Conservation (phyloP, 2,113 vertebrate species). For the Megatriorchis doriae region DNA sequence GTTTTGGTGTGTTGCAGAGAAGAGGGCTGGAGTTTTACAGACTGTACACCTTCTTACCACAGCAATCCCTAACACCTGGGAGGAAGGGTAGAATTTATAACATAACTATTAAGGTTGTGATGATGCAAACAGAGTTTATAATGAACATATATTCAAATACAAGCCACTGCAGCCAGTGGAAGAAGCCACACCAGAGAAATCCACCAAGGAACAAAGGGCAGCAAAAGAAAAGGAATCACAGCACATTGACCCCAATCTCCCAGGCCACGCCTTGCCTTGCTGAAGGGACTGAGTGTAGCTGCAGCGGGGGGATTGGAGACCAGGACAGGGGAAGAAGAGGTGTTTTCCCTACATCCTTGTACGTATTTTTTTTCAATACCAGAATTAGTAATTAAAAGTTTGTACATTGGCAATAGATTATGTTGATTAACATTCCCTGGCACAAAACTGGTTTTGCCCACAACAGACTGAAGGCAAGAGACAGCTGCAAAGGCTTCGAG, state of each 20-base stretch:
- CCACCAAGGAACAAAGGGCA: background rate
- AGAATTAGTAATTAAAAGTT: background rate
- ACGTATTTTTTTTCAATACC: background rate
- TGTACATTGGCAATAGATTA: background rate
- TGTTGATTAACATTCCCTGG: background rate
- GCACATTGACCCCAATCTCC: background rate
- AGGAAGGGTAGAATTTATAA: background rate
- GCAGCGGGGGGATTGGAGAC: accelerated
- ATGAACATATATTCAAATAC: background rate
- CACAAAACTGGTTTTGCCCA: background rate
- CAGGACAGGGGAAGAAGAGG: background rate
- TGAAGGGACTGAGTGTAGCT: background rate
- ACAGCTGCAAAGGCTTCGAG: background rate
- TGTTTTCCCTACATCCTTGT: background rate
- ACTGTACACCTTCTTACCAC: background rate
- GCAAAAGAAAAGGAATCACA: background rate
- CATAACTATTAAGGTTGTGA: background rate
- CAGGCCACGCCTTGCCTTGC: background rate
- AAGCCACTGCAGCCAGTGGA: background rate
- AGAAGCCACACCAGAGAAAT: background rate
- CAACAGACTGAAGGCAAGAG: background rate
- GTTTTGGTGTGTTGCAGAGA: background rate
- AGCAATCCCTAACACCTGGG: background rate
- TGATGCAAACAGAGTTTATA: background rate
- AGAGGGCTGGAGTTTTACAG: background rate